These are phyloP conservation scores for Asteroscopus sphinx DNA, from an alignment of 2,888 invertebrate genomes.

Conservation along the genomic window DNA sequence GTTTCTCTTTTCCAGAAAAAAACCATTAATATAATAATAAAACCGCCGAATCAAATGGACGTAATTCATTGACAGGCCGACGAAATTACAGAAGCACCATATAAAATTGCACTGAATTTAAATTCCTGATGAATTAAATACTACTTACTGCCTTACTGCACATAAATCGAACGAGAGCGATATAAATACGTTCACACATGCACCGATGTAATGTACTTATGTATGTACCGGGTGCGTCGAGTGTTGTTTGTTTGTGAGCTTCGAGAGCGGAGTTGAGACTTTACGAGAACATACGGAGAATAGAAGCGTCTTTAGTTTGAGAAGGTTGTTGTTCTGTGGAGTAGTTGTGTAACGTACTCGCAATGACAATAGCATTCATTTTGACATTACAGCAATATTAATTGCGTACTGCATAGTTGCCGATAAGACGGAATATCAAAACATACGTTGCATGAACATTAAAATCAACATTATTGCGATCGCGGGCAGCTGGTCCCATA, in stretches of 20 bases:
- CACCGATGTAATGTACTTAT: neutral
- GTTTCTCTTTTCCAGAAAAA: too few relatives aligned
- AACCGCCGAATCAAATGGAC: too few relatives aligned
- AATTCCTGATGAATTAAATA: constrained; percentile 41
- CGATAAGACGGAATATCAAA: too few relatives aligned
- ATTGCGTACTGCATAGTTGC: too few relatives aligned
- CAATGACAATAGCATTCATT: too few relatives aligned
- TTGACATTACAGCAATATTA: too few relatives aligned
- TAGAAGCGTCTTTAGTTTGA: constrained; percentile 34
- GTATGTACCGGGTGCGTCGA: constrained; percentile 13
- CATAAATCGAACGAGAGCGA: constrained; percentile 25
- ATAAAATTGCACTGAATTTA: constrained; percentile 21
- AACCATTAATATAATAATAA: too few relatives aligned
- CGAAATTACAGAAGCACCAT: neutral
- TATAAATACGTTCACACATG: constrained; percentile 25
- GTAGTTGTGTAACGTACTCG: too few relatives aligned
- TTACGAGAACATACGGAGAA: constrained; percentile 12
- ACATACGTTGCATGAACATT: too few relatives aligned
- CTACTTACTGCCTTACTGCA: constrained; percentile 12
- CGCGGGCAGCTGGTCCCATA: too few relatives aligned
- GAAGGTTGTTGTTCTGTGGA: neutral
- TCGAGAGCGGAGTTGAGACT: constrained; percentile 26
- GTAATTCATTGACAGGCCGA: too few relatives aligned
- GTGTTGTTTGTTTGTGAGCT: constrained; percentile 52
- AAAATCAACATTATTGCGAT: too few relatives aligned